These are phyloP conservation scores for Suncus etruscus DNA, from an alignment of 2,113 vertebrate species.

Conservation along the genomic window DNA sequence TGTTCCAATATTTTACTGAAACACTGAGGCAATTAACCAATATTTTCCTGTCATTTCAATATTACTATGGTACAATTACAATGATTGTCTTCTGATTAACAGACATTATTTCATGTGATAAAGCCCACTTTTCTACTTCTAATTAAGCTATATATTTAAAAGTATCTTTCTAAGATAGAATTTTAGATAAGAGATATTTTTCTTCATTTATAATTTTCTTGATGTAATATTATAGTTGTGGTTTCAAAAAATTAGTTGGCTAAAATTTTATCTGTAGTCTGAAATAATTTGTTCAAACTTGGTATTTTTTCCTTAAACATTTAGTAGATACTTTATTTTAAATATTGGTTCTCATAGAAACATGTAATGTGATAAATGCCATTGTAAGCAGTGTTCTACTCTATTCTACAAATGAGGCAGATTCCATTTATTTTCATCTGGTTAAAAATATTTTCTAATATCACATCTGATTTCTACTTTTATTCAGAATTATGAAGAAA, in stretches of 20 bases:
- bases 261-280: background rate
- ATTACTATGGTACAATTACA: background rate
- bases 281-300: background rate
- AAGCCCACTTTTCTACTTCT: no score
- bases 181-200: no score
- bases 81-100: no score
- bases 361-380: background rate
- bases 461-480: background rate
- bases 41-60: slow-evolving; percentile 8
- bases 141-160: no score
- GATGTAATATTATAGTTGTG: no score
- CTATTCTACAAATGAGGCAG: background rate
- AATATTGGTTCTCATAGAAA: background rate
- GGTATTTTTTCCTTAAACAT: background rate
- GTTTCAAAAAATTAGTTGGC: background rate
- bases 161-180: no score
- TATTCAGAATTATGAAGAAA: background rate
- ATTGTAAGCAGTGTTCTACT: background rate
- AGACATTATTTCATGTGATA: no score
- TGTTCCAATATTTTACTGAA: no score
- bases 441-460: background rate
- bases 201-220: no score
- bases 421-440: slow-evolving; percentile 26
- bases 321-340: slow-evolving; percentile 6
- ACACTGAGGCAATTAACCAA: background rate